Percentiles rank a stretch among this genome's conserved stretches.
phyloP scores from a whole-genome alignment of 2,888 invertebrate genomes.

The Prosapia bicincta region DNA sequence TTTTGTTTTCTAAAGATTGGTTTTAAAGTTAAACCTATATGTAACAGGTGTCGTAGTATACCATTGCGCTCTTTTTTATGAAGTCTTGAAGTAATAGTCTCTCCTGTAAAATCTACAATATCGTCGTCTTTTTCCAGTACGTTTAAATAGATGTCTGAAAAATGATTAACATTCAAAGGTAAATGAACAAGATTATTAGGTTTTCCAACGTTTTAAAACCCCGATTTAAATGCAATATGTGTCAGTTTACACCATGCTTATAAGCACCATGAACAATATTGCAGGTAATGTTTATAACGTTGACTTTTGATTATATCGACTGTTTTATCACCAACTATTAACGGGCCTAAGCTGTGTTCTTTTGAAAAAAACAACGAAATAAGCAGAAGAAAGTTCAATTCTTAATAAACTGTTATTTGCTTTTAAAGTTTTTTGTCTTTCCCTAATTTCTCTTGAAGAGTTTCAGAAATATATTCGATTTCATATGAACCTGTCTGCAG shows the following conservation, averaged over 20 bases:
- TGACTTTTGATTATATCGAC: constrained; percentile 5
- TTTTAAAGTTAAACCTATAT: neutral
- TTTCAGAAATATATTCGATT: constrained; percentile 5
- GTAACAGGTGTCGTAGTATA: neutral
- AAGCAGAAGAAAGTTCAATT: neutral
- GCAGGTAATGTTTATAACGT: constrained; percentile 11
- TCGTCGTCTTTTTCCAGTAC: constrained; percentile 3
- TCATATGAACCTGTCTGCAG: constrained; percentile 11
- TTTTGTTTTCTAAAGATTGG: neutral
- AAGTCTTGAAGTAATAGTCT: constrained; percentile 4
- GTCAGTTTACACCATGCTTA: constrained; percentile 1
- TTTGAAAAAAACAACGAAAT: constrained; percentile 10
- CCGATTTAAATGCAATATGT: constrained; percentile 9
- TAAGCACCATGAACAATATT: constrained; percentile 10
- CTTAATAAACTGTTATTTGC: constrained; percentile 5
- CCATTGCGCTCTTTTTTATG: neutral
- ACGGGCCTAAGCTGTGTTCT: neutral
- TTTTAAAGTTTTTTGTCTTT: constrained; percentile 4
- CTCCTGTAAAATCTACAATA: constrained; percentile 7
- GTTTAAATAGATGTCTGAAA: constrained; percentile 12
- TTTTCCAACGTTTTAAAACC: constrained; percentile 7
- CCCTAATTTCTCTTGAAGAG: neutral
- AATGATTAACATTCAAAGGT: neutral
- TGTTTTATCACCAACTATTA: neutral
- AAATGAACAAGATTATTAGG: constrained; percentile 11